Percentiles rank a stretch among this genome's conserved stretches.
These are phyloP conservation scores for Calephelis virginiensis DNA, from an alignment of 1,140 invertebrate genomes.

Conservation along the genomic window DNA sequence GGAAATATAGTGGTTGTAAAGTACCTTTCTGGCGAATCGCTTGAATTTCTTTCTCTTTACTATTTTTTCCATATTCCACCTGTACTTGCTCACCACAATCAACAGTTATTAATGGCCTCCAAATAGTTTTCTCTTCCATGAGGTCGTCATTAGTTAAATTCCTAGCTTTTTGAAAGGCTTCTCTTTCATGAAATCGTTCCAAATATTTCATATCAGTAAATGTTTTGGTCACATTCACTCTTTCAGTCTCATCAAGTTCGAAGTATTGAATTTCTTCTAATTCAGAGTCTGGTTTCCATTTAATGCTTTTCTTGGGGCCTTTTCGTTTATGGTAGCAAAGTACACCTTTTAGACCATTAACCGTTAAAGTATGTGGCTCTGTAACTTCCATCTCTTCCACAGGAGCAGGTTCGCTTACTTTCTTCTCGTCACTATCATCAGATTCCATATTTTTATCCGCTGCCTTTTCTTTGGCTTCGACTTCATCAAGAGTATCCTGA, in stretches of 20 bases:
- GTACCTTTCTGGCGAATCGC: slow-evolving; percentile 90
- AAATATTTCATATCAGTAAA: slow-evolving; percentile 95
- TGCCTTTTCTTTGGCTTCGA: slow-evolving; percentile 72
- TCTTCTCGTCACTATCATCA: slow-evolving; percentile 39
- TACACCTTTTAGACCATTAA: slow-evolving; percentile 81
- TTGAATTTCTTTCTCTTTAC: slow-evolving; percentile 92
- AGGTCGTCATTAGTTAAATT: slow-evolving; percentile 87
- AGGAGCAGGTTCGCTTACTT: slow-evolving; percentile 68
- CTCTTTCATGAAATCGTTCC: slow-evolving; percentile 91
- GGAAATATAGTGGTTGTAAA: slow-evolving; percentile 91
- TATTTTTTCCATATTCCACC: slow-evolving; percentile 86
- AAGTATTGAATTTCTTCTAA: slow-evolving; percentile 92
- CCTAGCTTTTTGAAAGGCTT: slow-evolving; percentile 86
- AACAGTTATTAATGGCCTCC: slow-evolving; percentile 84
- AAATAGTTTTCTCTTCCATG: slow-evolving; percentile 88
- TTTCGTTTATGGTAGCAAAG: slow-evolving; percentile 84
- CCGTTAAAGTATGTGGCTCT: slow-evolving; percentile 57
- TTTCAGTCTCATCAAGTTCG: slow-evolving; percentile 95
- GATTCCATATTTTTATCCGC: slow-evolving; percentile 41
- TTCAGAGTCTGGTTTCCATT: slow-evolving; percentile 89
- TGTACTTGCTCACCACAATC: slow-evolving; percentile 82
- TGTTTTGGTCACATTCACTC: slow-evolving; percentile 95
- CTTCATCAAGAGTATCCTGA: slow-evolving; percentile 91
- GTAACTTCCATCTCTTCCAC: slow-evolving; percentile 71
- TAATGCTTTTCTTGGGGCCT: slow-evolving; percentile 89